Evolutionary conservation across 2,888 invertebrate species (phyloP).

Genomic region (Didymodactylos carnosus): DNA sequence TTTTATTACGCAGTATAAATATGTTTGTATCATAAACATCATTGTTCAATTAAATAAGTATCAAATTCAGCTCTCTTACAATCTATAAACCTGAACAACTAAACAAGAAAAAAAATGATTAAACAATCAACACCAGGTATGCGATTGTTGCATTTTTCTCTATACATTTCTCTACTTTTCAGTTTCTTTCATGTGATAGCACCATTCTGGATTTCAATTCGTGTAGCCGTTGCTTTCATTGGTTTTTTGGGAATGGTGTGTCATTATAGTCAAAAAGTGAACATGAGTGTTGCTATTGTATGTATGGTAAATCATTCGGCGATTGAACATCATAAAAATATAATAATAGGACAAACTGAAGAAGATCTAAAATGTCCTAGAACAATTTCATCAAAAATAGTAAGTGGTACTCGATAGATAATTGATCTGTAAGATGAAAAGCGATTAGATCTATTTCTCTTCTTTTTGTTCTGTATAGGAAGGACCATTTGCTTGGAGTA

Average conservation of each 20-base stretch:
- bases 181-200: no score
- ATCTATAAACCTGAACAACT: background rate
- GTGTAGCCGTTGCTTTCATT: background rate
- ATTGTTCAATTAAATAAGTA: no score
- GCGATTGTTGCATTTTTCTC: no score
- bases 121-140: background rate
- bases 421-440: no score
- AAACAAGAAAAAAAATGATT: background rate
- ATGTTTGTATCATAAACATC: no score
- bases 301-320: conserved; percentile 15
- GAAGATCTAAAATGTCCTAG: background rate
- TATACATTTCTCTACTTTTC: no score
- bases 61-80: background rate
- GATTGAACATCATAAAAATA: background rate
- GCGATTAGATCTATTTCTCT: background rate
- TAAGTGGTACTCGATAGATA: no score
- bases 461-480: background rate
- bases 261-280: conserved; percentile 11
- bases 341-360: background rate
- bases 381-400: no score
- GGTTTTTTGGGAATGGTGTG: background rate
- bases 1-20: no score
- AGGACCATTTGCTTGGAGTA: conserved; percentile 8
- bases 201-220: background rate
- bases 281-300: conserved; percentile 13